phyloP scores from a whole-genome alignment of 1,140 invertebrate genomes.

The Drosophila cardini region DNA sequence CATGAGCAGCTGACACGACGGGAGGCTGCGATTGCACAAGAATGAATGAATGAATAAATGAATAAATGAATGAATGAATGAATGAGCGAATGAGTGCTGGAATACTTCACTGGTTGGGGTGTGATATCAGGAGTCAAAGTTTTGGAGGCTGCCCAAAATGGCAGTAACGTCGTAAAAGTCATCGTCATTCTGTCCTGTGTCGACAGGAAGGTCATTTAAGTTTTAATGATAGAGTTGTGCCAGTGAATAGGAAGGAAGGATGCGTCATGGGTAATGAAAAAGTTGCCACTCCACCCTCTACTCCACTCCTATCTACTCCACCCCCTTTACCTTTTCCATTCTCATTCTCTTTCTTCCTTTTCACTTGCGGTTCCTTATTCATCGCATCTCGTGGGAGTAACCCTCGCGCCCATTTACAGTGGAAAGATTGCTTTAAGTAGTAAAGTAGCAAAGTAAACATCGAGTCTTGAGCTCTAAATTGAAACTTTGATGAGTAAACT shows the following conservation, averaged over 20 bases:
- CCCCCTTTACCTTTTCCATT: too few species aligned
- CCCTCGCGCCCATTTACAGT: conserved; percentile 18
- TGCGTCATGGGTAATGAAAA: conserved; percentile 52
- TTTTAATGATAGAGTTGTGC: conserved; percentile 78
- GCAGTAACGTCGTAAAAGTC: conserved; percentile 57
- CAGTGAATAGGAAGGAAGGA: conserved; percentile 38
- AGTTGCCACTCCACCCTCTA: conserved; percentile 24
- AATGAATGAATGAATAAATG: conserved; percentile 49
- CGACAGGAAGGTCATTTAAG: conserved; percentile 80
- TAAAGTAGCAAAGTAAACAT: conserved; percentile 72
- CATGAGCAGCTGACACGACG: conserved; percentile 67
- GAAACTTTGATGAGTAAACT: conserved; percentile 57
- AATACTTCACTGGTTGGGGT: conserved; percentile 30
- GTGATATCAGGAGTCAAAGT: conserved; percentile 76
- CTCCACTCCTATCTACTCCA: too few species aligned
- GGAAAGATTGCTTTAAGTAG: conserved; percentile 64
- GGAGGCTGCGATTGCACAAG: conserved; percentile 14
- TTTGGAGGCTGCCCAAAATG: conserved; percentile 51
- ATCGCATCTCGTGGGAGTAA: conserved; percentile 28
- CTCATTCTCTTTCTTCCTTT: not conserved
- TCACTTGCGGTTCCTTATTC: conserved; percentile 58
- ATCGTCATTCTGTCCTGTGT: conserved; percentile 32
- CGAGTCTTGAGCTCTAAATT: conserved; percentile 38
- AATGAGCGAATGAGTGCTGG: conserved; percentile 14
- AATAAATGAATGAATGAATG: conserved; percentile 34